Conservation (phyloP, 2,797 vertebrate genomes). For the Danio aesculapii region DNA sequence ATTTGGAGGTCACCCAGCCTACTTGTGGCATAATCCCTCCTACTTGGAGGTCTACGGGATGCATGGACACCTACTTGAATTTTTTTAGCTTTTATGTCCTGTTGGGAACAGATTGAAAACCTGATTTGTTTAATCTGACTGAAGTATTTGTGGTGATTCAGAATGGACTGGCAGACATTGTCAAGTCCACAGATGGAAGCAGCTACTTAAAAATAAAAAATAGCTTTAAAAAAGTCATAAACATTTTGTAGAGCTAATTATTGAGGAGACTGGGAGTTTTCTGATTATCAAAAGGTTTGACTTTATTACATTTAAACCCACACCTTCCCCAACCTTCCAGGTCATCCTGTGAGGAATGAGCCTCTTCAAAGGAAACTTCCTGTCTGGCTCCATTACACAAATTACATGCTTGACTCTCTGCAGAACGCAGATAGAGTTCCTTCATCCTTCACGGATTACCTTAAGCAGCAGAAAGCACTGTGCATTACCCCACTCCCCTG, state of each 20-base stretch:
- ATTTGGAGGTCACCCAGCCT: too few relatives aligned
- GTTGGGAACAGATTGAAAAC: neutral
- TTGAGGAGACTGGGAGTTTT: neutral
- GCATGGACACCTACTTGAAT: neutral
- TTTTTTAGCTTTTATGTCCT: neutral
- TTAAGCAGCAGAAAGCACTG: slow-evolving; percentile 31
- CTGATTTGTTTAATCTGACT: too few relatives aligned
- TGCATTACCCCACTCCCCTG: slow-evolving; percentile 46
- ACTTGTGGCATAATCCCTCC: too few relatives aligned
- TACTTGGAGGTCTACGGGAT: too few relatives aligned
- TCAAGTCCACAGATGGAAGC: neutral
- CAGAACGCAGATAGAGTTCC: slow-evolving; percentile 71
- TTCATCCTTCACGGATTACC: slow-evolving; percentile 55
- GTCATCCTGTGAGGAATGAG: slow-evolving; percentile 25
- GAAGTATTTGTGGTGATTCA: neutral
- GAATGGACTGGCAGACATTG: neutral
- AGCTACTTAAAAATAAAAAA: neutral
- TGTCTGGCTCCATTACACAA: slow-evolving; percentile 68
- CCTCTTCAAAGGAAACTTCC: slow-evolving; percentile 40
- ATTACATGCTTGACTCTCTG: slow-evolving; percentile 75
- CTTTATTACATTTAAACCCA: neutral
- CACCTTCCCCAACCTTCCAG: slow-evolving; percentile 62
- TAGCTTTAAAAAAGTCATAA: neutral
- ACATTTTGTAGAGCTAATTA: neutral
- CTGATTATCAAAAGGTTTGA: slow-evolving; percentile 1